These are phyloP conservation scores for Hanleya hanleyi DNA, from an alignment of 2,888 invertebrate species.

Conservation along the genomic window DNA sequence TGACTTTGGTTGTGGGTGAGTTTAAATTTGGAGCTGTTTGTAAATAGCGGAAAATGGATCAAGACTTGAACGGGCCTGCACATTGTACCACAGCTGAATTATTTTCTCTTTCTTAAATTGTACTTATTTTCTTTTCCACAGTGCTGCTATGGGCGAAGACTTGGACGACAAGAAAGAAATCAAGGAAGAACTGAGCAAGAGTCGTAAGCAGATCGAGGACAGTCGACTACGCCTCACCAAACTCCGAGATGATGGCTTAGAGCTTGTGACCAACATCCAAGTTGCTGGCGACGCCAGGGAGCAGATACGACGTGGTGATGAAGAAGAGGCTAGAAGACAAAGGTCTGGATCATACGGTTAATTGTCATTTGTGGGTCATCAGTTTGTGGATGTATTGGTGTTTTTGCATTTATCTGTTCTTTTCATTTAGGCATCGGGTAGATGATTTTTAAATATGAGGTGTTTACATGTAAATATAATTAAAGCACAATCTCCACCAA, in stretches of 20 bases:
- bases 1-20: too few relatives aligned
- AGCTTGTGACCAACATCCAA: slow-evolving; percentile 72
- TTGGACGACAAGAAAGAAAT: slow-evolving; percentile 63
- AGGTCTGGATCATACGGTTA: slow-evolving; percentile 35
- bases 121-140: too few relatives aligned
- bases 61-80: too few relatives aligned
- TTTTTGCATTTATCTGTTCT: too few relatives aligned
- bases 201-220: slow-evolving; percentile 71
- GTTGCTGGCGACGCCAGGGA: slow-evolving; percentile 73
- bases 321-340: slow-evolving; percentile 68
- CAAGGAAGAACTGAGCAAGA: slow-evolving; percentile 70
- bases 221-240: slow-evolving; percentile 71
- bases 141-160: slow-evolving; percentile 69
- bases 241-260: slow-evolving; percentile 70
- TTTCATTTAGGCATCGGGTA: too few relatives aligned
- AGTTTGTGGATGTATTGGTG: background rate
- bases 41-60: too few relatives aligned
- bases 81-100: too few relatives aligned
- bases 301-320: slow-evolving; percentile 64
- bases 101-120: too few relatives aligned
- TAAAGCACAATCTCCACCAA: too few relatives aligned
- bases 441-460: too few relatives aligned
- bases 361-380: background rate
- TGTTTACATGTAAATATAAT: too few relatives aligned
- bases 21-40: too few relatives aligned